phyloP scores from a whole-genome alignment of 2,888 invertebrate genomes.

The Platycnemis pennipes region DNA sequence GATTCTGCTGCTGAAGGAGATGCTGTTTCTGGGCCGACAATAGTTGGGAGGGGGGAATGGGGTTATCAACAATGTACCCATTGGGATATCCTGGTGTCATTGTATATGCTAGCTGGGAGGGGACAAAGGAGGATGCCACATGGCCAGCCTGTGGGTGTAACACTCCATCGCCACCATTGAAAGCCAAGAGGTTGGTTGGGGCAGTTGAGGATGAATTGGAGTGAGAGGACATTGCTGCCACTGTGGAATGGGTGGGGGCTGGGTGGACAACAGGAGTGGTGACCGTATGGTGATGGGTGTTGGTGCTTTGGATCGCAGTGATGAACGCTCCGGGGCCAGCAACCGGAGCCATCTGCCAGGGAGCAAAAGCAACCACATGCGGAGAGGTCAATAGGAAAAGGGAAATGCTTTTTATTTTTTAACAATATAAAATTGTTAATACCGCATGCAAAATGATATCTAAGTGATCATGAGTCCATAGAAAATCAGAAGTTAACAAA shows the following conservation, averaged over 20 bases:
- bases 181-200: slow-evolving; percentile 54
- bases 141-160: slow-evolving; percentile 58
- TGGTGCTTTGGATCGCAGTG: slow-evolving; percentile 62
- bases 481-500: slow-evolving; percentile 3
- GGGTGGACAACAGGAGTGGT: background rate
- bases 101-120: slow-evolving; percentile 58
- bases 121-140: slow-evolving; percentile 62
- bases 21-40: slow-evolving; percentile 63
- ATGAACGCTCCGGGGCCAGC: slow-evolving; percentile 63
- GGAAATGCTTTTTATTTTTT: slow-evolving; percentile 30
- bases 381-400: slow-evolving; percentile 64
- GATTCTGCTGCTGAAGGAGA: slow-evolving; percentile 65
- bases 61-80: slow-evolving; percentile 54
- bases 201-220: slow-evolving; percentile 9
- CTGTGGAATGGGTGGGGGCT: background rate
- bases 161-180: slow-evolving; percentile 63
- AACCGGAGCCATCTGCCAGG: slow-evolving; percentile 67
- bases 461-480: background rate
- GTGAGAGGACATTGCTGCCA: background rate
- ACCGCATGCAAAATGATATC: slow-evolving; percentile 51
- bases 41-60: slow-evolving; percentile 52
- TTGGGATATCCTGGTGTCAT: slow-evolving; percentile 59
- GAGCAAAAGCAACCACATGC: slow-evolving; percentile 67
- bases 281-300: slow-evolving; percentile 30
- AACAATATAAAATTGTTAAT: slow-evolving; percentile 27